These are phyloP conservation scores for Anguilla megastoma DNA, from an alignment of 2,797 vertebrate genomes.

Conservation along the genomic window DNA sequence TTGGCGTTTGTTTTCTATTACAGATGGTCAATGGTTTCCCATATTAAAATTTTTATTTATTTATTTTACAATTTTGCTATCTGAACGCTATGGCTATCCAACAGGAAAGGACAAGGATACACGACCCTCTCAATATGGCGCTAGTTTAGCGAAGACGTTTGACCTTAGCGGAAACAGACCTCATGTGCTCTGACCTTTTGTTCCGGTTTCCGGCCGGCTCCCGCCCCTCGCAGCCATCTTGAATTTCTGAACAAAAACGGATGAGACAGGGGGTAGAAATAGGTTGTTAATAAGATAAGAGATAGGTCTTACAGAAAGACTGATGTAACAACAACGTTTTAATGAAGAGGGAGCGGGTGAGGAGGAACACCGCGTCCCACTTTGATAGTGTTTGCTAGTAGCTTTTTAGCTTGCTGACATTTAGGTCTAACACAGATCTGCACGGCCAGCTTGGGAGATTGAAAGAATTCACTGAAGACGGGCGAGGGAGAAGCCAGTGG, in stretches of 20 bases:
- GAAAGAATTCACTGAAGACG: constrained; percentile 23
- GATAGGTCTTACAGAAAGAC: constrained; percentile 45
- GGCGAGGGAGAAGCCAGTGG: constrained; percentile 15
- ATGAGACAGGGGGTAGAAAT: constrained; percentile 54
- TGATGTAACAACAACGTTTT: constrained; percentile 57
- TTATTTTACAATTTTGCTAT: too few species aligned
- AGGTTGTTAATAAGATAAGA: constrained; percentile 59
- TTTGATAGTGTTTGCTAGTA: constrained; percentile 32
- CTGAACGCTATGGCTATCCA: too few species aligned
- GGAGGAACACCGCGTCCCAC: constrained; percentile 47
- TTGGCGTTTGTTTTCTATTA: too few species aligned
- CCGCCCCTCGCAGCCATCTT: constrained; percentile 81
- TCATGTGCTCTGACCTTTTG: constrained; percentile 21
- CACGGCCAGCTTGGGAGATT: constrained; percentile 44
- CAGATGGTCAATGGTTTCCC: too few species aligned
- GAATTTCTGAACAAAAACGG: constrained; percentile 76
- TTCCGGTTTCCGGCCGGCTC: constrained; percentile 76
- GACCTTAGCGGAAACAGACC: constrained; percentile 24
- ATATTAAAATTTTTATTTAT: too few species aligned
- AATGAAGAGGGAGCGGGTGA: constrained; percentile 53
- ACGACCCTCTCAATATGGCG: constrained; percentile 16
- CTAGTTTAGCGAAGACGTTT: too few species aligned
- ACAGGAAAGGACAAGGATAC: too few species aligned
- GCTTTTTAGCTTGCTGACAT: constrained; percentile 60
- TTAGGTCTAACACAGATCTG: constrained; percentile 36